Evolutionary conservation across 2,888 invertebrate genomes (phyloP), one percentile per base, ranked within the genome.

Genomic region (Drosophila borealis): DNA sequence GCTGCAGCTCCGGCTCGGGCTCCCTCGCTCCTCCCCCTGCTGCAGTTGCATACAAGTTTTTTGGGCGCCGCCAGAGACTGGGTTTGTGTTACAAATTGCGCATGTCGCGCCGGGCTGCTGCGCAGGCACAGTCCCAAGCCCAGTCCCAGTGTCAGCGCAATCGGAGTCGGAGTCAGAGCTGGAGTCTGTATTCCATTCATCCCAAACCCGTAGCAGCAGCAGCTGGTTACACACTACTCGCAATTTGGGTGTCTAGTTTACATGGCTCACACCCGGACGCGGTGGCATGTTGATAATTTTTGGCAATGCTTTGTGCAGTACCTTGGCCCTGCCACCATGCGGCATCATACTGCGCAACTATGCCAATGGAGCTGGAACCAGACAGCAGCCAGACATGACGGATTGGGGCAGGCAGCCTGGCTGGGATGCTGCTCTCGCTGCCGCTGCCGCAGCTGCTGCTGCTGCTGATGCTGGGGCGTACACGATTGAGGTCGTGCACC

Each of bases 71-170:
- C 53, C 83, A 91, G 90, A 91, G 92, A 91, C 91, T 91, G 92
- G 92, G 92, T 91, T 90, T 92, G 91, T 91, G 91, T 91, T 92
- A 92, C 91, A 91, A 91, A 91, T 91, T 92, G 91, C 91, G 91
- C 91, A 91, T 92, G 92, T 91, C 92, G 91, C 88, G 81, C 61
- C 60, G 55, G 68, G 71, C 57, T 71, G 74, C 71, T 73, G 74
- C 73, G 65, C 70, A 68, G 67, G 45, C 67, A 62, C 51, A 57
- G 34, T 19, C 25, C 34, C 41, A 41, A 51, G 25, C 44, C 61
- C 59, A 41, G 55, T 14, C 41, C 66, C 34, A 25, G 25, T 25
- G 25, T 8, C 25, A 6, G 8, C 8, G 29, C 29, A 29, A 29
- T 29, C 29, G 29, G 29, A 29, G 29, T 2, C 36, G 34, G 1